phyloP scores from a whole-genome alignment of 2,797 vertebrate genomes.

The Amblyraja radiata region DNA sequence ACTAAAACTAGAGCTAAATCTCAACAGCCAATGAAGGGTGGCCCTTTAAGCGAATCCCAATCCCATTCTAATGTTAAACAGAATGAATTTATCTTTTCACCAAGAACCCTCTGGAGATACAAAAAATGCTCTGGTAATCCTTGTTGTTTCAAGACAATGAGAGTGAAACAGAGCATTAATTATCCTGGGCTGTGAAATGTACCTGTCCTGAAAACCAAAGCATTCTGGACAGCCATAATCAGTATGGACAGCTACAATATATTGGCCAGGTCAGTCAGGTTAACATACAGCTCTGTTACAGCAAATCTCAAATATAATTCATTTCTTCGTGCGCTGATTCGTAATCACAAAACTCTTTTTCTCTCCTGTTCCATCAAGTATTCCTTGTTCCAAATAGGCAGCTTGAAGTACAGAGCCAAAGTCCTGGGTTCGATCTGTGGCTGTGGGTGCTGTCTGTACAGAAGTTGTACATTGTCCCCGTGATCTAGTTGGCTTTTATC shows the following conservation, averaged over 20 bases:
- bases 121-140: not conserved
- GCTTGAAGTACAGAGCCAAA: too few species aligned
- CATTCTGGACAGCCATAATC: slow-evolving; percentile 6
- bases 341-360: not conserved
- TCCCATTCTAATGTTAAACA: not conserved
- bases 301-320: not conserved
- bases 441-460: too few species aligned
- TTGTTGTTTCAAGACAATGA: not conserved
- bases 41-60: not conserved
- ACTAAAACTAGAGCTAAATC: too few species aligned
- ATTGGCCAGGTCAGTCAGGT: not conserved
- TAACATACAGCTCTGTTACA: not conserved
- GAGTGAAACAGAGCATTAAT: not conserved
- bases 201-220: not conserved
- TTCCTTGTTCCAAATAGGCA: not conserved
- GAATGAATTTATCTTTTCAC: not conserved
- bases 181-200: slow-evolving; percentile 16
- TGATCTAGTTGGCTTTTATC: too few species aligned
- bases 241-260: not conserved
- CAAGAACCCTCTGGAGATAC: not conserved
- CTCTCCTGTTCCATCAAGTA: not conserved
- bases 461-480: too few species aligned
- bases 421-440: too few species aligned
- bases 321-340: not conserved
- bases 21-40: too few species aligned